Conservation (phyloP, 2,797 vertebrate genomes). For the Anomalospiza imberbis region DNA sequence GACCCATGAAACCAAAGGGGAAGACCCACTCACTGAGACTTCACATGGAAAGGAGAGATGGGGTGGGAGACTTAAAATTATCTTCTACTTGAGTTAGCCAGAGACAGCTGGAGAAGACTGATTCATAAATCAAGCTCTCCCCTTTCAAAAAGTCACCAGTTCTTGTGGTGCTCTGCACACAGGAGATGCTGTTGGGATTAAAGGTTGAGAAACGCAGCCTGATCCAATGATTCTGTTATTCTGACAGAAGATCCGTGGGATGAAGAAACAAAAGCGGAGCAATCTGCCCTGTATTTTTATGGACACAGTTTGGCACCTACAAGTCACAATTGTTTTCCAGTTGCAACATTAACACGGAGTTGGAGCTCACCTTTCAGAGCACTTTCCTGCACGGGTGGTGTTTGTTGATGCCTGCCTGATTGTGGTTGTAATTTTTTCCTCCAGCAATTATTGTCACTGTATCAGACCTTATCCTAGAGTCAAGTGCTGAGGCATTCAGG, state of each 20-base stretch:
- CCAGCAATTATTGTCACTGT: not conserved
- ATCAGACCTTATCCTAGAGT: not conserved
- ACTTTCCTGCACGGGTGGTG: not conserved
- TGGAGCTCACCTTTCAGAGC: not conserved
- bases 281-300: not conserved
- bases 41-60: not conserved
- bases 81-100: not conserved
- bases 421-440: not conserved
- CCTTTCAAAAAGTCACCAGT: not conserved
- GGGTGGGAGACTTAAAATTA: not conserved
- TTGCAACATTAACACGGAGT: not conserved
- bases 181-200: not conserved
- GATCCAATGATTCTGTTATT: rapidly evolving
- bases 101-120: not conserved
- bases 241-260: not conserved
- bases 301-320: not conserved
- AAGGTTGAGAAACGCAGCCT: not conserved
- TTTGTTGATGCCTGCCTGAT: not conserved
- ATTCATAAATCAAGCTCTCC: not conserved
- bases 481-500: not conserved
- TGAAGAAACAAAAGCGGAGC: not conserved
- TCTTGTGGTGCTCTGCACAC: not conserved
- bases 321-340: not conserved
- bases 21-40: not conserved
- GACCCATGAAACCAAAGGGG: not conserved